phyloP scores from a whole-genome alignment of 2,113 vertebrate species.

The Psilopogon haemacephalus region DNA sequence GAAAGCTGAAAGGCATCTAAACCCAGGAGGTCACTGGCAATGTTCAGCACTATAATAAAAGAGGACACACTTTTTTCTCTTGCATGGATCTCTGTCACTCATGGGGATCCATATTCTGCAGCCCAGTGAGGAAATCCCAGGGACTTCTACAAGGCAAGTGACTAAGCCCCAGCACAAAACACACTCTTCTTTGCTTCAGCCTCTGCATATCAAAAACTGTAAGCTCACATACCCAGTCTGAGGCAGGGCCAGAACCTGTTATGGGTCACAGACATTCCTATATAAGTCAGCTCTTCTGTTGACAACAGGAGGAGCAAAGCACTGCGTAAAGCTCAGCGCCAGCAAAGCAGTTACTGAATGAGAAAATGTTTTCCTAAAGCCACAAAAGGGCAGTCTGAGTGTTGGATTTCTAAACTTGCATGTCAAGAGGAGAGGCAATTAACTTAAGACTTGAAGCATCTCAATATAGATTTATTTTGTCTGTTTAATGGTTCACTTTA shows the following conservation, averaged over 20 bases:
- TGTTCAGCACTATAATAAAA: constrained; percentile 79
- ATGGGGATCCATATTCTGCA: neutral
- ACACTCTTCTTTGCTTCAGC: neutral
- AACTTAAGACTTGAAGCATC: neutral
- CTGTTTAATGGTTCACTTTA: neutral
- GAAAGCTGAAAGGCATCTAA: constrained; percentile 89
- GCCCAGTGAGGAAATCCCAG: neutral
- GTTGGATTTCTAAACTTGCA: neutral
- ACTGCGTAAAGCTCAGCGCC: neutral
- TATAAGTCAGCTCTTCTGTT: neutral
- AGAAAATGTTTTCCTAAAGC: neutral
- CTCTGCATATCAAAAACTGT: neutral
- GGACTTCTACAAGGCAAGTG: neutral
- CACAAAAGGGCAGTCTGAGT: neutral
- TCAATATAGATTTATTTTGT: neutral
- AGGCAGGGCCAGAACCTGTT: neutral
- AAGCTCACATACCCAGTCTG: neutral
- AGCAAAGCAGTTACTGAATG: neutral
- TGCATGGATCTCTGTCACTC: neutral
- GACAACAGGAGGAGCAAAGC: neutral
- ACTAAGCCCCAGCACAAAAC: neutral
- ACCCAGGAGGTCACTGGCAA: constrained; percentile 88
- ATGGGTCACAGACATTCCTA: neutral
- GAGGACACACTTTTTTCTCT: neutral
- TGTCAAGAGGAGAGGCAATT: neutral